Evolutionary conservation across 2,113 vertebrate genomes (phyloP), one percentile per base, ranked within the genome.

Genomic region (Dendrocopos noguchii): DNA sequence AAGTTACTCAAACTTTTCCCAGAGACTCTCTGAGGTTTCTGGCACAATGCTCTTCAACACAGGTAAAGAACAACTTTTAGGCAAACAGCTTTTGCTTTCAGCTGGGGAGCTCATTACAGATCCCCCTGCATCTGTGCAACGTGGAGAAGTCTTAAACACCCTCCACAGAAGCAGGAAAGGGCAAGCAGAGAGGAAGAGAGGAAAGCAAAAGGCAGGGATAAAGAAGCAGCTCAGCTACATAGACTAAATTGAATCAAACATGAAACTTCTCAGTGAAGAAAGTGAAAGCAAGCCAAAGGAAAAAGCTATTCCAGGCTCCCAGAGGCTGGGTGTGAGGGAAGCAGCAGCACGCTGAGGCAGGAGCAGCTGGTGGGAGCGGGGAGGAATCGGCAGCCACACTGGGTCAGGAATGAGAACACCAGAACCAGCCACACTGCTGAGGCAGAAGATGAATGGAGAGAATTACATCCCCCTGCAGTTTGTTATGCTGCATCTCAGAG

Each of bases 221-320:
- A 80, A 74, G 59, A 12, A 63, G 42, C 63, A 89, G 74, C 94
- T 93, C 94, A 90, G 88, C 90, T 91, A 95, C 84, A 61, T 33
- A n/a, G 73, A 71, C 91, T 52, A 95, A 93, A 97, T 96, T 82
- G 94, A 94, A 97, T 87, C 73, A 78, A 86, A 33, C 63, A 73
- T 57, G 70, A 61, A 77, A 70, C 34, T 33, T 57, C 63, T 59
- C 29, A 59, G 67, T 36, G 91, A 93, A 70, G 47, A 52, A 91
- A 85, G 57, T 16, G 31, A 85, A 87, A 66, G 76, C 79, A 94
- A 86, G 15, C 29, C 19, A 3, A 47, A 53, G 65, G 80, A 78
- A 86, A 80, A 80, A 86, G 60, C 57, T 44, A 5, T 9, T 34
- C 14, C 71, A 46, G 78, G 13, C 57, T 67, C 42, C 28, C 33